phyloP scores from a whole-genome alignment of 1,140 invertebrate genomes.

The Diprion similis region DNA sequence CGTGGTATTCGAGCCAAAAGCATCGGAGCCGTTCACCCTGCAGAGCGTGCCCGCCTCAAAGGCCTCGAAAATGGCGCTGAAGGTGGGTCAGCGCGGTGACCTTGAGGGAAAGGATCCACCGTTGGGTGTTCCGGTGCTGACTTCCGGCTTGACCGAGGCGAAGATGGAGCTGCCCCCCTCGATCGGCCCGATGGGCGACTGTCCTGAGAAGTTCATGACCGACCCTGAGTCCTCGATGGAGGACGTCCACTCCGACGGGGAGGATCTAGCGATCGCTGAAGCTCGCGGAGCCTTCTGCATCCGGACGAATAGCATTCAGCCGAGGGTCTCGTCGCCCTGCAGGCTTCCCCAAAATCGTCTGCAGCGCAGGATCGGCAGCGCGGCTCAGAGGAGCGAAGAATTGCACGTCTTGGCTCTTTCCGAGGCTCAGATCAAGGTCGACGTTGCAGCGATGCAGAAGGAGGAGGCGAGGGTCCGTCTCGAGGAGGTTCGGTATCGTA shows the following conservation, averaged over 20 bases:
- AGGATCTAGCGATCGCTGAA: not conserved
- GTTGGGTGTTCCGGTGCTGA: not conserved
- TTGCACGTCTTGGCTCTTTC: conserved; percentile 37
- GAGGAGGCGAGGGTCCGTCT: conserved; percentile 43
- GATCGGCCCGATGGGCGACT: conserved; percentile 1
- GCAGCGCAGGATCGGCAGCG: conserved; percentile 11
- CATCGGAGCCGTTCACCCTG: conserved; percentile 42
- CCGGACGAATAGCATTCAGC: too few species aligned
- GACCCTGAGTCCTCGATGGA: not conserved
- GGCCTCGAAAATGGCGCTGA: conserved; percentile 10
- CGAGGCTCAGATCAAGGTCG: conserved; percentile 43
- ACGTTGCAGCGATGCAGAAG: conserved; percentile 41
- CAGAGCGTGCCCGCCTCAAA: conserved; percentile 30
- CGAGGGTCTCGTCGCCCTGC: not conserved
- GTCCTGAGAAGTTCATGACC: not conserved
- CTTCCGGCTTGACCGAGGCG: not conserved
- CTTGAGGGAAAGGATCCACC: not conserved
- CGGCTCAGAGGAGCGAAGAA: conserved; percentile 32
- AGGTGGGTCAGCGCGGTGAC: not conserved
- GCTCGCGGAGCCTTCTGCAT: not conserved
- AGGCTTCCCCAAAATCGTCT: not conserved
- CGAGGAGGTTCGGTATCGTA: conserved; percentile 44
- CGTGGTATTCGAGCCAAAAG: conserved; percentile 41
- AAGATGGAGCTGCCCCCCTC: not conserved
- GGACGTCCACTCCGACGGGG: not conserved